Evolutionary conservation across 2,113 vertebrate genomes (phyloP).

Genomic region (Psilopsiagon aurifrons): DNA sequence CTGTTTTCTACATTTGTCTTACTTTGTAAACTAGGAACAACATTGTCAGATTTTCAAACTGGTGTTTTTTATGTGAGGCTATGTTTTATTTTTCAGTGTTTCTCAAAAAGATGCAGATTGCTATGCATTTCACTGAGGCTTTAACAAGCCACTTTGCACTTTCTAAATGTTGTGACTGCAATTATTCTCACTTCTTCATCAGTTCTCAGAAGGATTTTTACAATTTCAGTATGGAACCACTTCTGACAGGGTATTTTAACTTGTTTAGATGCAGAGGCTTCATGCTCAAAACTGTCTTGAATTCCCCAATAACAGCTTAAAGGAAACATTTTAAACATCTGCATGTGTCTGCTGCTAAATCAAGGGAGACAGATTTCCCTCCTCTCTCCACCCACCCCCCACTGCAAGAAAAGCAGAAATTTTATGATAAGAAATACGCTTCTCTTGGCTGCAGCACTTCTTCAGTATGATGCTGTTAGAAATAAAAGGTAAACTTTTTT

Average conservation of each 20-base stretch:
- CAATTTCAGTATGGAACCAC: conserved; percentile 26
- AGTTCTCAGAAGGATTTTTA: conserved; percentile 40
- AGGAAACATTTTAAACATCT: conserved; percentile 4
- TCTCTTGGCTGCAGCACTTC: neutral
- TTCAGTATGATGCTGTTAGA: neutral
- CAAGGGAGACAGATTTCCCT: neutral
- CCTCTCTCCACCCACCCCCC: neutral
- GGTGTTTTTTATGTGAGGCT: neutral
- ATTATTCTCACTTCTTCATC: conserved; percentile 64
- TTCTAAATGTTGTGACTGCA: conserved; percentile 70
- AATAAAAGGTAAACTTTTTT: neutral
- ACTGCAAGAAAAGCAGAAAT: neutral
- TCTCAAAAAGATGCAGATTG: neutral
- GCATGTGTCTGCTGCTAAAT: neutral
- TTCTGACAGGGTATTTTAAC: conserved; percentile 43
- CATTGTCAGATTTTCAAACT: neutral
- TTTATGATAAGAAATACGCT: neutral
- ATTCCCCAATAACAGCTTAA: neutral
- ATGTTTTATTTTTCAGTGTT: neutral
- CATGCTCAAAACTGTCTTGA: neutral
- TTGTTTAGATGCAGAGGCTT: conserved; percentile 3
- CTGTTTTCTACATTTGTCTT: neutral
- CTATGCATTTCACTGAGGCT: neutral
- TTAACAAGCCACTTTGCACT: conserved; percentile 59
- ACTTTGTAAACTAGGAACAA: neutral